Conservation (phyloP, 2,888 invertebrate species). For the Phaedon cochleariae region DNA sequence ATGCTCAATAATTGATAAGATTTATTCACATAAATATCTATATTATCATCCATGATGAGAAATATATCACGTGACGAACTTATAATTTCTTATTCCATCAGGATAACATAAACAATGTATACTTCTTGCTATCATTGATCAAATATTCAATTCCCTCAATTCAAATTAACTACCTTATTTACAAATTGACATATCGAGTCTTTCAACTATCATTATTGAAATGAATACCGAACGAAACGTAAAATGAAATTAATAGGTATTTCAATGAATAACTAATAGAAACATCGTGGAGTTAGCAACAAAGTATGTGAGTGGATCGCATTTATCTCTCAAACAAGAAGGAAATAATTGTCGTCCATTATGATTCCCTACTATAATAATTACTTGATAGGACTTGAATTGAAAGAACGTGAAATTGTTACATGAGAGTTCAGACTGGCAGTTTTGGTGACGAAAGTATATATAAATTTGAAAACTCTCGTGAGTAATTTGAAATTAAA, state of each 20-base stretch:
- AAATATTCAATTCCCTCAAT: neutral
- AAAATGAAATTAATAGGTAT: slow-evolving; percentile 55
- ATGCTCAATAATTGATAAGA: neutral
- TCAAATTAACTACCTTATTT: neutral
- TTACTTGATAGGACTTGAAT: neutral
- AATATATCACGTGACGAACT: slow-evolving; percentile 13
- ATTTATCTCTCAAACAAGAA: too few species aligned
- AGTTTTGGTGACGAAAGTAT: too few species aligned
- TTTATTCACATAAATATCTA: slow-evolving; percentile 6
- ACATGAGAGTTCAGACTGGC: too few species aligned
- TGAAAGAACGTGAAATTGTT: too few species aligned
- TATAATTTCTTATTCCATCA: slow-evolving; percentile 9
- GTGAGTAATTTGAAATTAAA: too few species aligned
- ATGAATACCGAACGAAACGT: slow-evolving; percentile 41
- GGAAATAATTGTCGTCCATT: too few species aligned
- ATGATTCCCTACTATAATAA: too few species aligned
- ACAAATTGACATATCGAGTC: neutral
- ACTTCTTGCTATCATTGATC: neutral
- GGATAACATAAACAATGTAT: neutral
- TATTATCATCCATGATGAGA: slow-evolving; percentile 13
- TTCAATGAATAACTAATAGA: slow-evolving; percentile 45
- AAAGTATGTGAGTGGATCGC: neutral
- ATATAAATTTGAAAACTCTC: too few species aligned
- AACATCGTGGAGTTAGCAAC: neutral
- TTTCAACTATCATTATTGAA: slow-evolving; percentile 37